Base-by-base conservation (phyloP, 2,888 invertebrate genomes). In the Archips xylosteana region DNA sequence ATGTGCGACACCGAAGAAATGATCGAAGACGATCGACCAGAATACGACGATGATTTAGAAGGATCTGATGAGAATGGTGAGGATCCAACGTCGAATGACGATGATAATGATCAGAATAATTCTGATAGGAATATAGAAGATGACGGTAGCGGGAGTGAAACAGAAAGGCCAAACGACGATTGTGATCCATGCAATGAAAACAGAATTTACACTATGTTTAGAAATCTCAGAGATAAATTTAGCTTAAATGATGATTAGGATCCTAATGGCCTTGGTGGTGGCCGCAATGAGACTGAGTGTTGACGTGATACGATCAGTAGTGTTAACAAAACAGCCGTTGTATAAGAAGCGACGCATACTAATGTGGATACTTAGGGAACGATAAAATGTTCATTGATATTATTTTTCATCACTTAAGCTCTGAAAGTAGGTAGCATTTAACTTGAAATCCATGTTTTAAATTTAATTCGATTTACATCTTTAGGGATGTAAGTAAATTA, bases 151-250 rank as follows among this genome's bases (percentile, higher is more conserved):
- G 70, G 78, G 57, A 66, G 74, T 68, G 71, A 75, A 57, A 64
- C 49, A 2, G 73, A 73, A 42, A 34, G 71, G n/a, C 74, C 76
- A 47, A 75, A 76, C 68, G 81, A 84, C 23, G 83, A 87, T 69
- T 90, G 90, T 83, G 84, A 90, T 79, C 84, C 84, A 23, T 92
- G 91, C 76, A 87, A 82, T 74, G 93, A 93, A 85, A 88, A 77
- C 81, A 86, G 87, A 81, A 90, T 94, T 78, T 92, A 88, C 71
- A 85, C 78, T 75, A 75, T 86, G 59, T 86, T 93, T 74, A 91
- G 85, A 79, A 87, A 85, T 79, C 83, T 94, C 70, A 86, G 82
- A 82, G 92, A 94, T 13, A 94, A 92, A 80, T 84, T 92, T 73
- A 87, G 83, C 77, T 85, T 85, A 77, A 84, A 77, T 64, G 86